Percentiles rank a stretch among this genome's conserved stretches.
Conservation (phyloP, 2,888 invertebrate genomes). For the Nephrocerus scutellatus region DNA sequence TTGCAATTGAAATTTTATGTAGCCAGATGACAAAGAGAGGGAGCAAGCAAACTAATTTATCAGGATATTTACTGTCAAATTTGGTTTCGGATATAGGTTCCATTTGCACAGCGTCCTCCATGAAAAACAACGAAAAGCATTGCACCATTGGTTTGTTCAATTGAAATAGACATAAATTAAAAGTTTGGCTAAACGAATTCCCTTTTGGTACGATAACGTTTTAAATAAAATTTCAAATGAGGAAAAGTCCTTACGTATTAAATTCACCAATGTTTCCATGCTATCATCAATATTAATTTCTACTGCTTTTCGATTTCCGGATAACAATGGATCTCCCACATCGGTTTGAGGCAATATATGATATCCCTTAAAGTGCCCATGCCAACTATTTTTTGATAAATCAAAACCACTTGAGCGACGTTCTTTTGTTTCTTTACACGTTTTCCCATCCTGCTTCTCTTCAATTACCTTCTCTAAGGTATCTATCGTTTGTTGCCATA, state of each 20-base stretch:
- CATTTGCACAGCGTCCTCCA: too few relatives aligned
- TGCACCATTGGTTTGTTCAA: too few relatives aligned
- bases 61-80: too few relatives aligned
- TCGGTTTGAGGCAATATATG: conserved; percentile 25
- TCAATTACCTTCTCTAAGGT: not conserved
- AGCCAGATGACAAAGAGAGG: too few relatives aligned
- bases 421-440: not conserved
- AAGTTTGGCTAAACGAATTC: too few relatives aligned
- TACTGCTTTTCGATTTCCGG: conserved; percentile 33
- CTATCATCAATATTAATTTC: conserved; percentile 21
- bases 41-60: too few relatives aligned
- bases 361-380: conserved; percentile 31
- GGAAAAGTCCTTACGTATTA: conserved; percentile 32
- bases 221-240: too few relatives aligned
- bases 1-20: too few relatives aligned
- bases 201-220: too few relatives aligned
- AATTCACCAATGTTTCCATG: conserved; percentile 19
- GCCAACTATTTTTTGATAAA: conserved; percentile 32
- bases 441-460: not conserved
- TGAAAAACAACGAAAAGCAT: too few relatives aligned
- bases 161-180: too few relatives aligned
- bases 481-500: not conserved
- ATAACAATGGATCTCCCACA: conserved; percentile 18
- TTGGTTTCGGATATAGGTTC: too few relatives aligned
- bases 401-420: not conserved